phyloP scores from a whole-genome alignment of 2,888 invertebrate genomes.

The Oligia strigilis region DNA sequence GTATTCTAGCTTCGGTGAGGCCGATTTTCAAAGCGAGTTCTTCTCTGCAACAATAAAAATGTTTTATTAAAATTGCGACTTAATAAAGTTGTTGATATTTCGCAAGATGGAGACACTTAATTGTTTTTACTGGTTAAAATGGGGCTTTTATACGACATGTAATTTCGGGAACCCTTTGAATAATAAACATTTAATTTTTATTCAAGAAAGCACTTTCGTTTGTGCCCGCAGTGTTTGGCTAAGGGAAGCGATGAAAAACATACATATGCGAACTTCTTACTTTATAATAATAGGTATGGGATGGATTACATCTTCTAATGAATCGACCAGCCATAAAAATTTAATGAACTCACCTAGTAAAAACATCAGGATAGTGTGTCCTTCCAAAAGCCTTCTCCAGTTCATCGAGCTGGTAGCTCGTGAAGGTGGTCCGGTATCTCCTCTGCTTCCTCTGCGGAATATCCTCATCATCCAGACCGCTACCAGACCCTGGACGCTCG shows the following conservation, averaged over 20 bases:
- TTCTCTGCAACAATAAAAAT: constrained; percentile 93
- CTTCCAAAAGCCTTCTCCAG: constrained; percentile 99
- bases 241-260: not conserved
- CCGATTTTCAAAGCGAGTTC: constrained; percentile 98
- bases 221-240: not conserved
- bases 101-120: constrained; percentile 31
- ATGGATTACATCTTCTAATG: not conserved
- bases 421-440: constrained; percentile 98
- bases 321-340: not conserved
- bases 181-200: not conserved
- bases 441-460: constrained; percentile 97
- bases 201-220: not conserved
- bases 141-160: constrained; percentile 2
- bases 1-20: constrained; percentile 97
- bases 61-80: constrained; percentile 38
- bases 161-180: constrained; percentile 20
- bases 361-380: constrained; percentile 99
- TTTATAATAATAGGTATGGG: not conserved
- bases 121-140: constrained; percentile 30
- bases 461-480: constrained; percentile 92
- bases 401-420: constrained; percentile 98
- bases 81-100: constrained; percentile 44
- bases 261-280: not conserved
- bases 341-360: constrained; percentile 94
- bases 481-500: constrained; percentile 84